Base-by-base conservation (phyloP, 2,797 vertebrate genomes). In the Selene dorsalis region DNA sequence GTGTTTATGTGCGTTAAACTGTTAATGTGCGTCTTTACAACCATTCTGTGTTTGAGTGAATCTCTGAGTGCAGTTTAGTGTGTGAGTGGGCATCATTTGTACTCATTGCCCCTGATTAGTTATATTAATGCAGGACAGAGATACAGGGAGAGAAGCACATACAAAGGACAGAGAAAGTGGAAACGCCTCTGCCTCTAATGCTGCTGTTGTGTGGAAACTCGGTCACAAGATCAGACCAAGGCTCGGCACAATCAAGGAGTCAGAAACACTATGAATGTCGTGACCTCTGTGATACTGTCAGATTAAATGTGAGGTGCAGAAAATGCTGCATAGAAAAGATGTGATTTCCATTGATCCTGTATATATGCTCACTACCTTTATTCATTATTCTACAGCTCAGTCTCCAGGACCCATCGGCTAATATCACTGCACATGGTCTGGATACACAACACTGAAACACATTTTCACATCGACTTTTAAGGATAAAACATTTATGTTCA, bases 61-160 rank as follows among this genome's bases (percentile, higher is more conserved):
- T 85, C 62, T 45, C 35, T 63, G 69, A 48, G 6, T 30, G 79
- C 57, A 70, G 77, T 82, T 85, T 69, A 6, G 35, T 69, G n/a
- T 30, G 57, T 28, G 73, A 83, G 38, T 68, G 67, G 60, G 62
- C 80, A 79, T 75, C 66, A 79, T 69, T 84, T 73, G 59, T 64
- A 43, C 77, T 76, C 26, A 71, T 90, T 75, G 73, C 26, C 26
- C 68, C 66, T 50, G 62, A 88, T 69, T 69, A 82, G 60, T 22
- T 26, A 67, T 77, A 75, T 85, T 86, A 91, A 86, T 80, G 88
- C 76, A 50, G 58, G 47, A 55, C 53, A 57, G 8, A 67, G 28
- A 65, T 2, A 61, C 6, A 71, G 5, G 32, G 45, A 75, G 30
- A 26, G 7, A 24, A 11, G 57, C 9, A 48, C 6, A 57, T 50